Evolutionary conservation across 1,140 invertebrate genomes (phyloP), one percentile per base, ranked within the genome.

Genomic region (Arctopsyche grandis): DNA sequence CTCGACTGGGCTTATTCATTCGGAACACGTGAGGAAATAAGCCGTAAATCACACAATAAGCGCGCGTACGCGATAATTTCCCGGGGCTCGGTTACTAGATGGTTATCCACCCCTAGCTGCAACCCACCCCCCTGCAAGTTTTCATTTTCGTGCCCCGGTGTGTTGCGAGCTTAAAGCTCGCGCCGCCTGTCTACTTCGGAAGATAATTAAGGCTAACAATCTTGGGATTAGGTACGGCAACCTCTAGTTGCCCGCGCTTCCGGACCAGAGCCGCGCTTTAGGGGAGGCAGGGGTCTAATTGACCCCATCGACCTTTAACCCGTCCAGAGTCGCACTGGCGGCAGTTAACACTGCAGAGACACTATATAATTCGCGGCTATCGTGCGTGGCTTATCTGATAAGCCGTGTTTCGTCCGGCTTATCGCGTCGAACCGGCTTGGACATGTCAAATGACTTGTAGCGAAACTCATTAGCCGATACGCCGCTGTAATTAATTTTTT

Each of bases 201-300:
- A 79, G 80, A 81, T 81, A 81, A 81, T 81, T 81, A 81, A 81
- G 74, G 71, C 66, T 77, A 77, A 81, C 80, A 81, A 81, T 79
- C 78, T 81, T 81, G 77, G 80, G 80, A 81, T 81, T 81, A 81
- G 66, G 80, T 69, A 78, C 73, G 58, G 58, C 71, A 79, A 81
- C 77, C 80, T 75, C 7, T 21, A 38, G 58, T 46, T 69, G 75
- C 38, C 44, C 69, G 52, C 74, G 69, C 69, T 78, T 75, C 79
- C 76, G 24, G 79, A 14, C 16, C 56, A 80, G 71, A 69, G 79
- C 70, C 74, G 79, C 38, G 29, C 29, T 76, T 60, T 60, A 44
- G 69, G 75, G 79, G 29, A 7, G 29, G 29, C 3, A 7, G 29
- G 29, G 29, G 29, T 38, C 60, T 80, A 80, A 80, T 80, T 80